Conservation (phyloP, 2,888 invertebrate genomes). For the Crematogaster levior region DNA sequence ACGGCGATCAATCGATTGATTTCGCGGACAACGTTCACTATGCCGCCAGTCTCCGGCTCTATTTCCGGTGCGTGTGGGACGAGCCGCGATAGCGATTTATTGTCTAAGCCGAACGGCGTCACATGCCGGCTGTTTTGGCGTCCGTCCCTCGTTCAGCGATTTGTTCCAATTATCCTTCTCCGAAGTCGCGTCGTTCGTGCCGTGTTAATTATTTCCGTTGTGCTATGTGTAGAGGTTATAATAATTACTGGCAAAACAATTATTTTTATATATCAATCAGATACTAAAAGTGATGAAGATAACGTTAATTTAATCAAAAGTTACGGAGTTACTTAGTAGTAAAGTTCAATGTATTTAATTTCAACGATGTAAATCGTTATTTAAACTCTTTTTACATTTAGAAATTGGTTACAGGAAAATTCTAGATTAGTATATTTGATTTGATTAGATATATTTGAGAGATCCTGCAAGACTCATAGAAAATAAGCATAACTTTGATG, state of each 20-base stretch:
- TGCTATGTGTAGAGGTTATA: background rate
- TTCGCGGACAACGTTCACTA: conserved; percentile 37
- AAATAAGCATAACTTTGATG: background rate
- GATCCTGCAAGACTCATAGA: background rate
- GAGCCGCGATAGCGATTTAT: conserved; percentile 40
- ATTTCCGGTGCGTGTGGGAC: conserved; percentile 32
- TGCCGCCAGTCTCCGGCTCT: conserved; percentile 17
- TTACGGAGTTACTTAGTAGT: background rate
- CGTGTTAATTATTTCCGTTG: conserved; percentile 36
- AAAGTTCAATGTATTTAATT: background rate
- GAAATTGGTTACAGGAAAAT: background rate
- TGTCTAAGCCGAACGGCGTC: conserved; percentile 33
- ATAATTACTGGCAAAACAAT: background rate
- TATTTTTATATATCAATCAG: background rate
- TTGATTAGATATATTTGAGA: background rate
- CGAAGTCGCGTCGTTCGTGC: conserved; percentile 7
- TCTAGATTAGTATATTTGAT: background rate
- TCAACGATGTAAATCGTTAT: background rate
- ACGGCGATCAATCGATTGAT: conserved; percentile 65
- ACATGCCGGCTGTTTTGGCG: conserved; percentile 8
- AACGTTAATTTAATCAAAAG: background rate
- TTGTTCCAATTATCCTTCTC: conserved; percentile 41
- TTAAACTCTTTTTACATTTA: background rate
- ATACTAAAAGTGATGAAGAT: too few species aligned
- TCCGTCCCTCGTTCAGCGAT: conserved; percentile 1